Conservation (phyloP, 2,113 vertebrate genomes). For the Pelmatolapia mariae region DNA sequence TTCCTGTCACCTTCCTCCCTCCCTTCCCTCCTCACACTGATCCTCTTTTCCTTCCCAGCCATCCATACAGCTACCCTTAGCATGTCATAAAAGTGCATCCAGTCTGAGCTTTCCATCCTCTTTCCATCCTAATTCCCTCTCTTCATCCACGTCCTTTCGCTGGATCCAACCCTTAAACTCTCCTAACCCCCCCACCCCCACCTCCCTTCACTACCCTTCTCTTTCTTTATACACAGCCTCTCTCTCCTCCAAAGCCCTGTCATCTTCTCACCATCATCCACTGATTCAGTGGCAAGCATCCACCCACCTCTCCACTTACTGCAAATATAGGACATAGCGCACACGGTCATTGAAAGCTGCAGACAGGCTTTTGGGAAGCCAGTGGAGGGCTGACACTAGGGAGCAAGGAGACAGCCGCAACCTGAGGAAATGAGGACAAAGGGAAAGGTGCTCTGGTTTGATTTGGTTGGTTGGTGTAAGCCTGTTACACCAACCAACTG, state of each 20-base stretch:
- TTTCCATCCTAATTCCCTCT: conserved; percentile 26
- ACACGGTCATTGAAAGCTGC: conserved; percentile 42
- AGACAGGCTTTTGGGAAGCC: conserved; percentile 29
- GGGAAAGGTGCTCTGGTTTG: background rate
- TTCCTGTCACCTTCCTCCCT: conserved; percentile 34
- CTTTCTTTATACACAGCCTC: conserved; percentile 13
- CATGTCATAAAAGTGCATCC: conserved; percentile 31
- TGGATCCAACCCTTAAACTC: background rate
- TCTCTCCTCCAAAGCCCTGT: conserved; percentile 48
- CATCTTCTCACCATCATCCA: conserved; percentile 48
- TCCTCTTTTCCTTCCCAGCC: conserved; percentile 27
- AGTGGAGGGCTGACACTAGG: conserved; percentile 25
- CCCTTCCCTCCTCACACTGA: conserved; percentile 3
- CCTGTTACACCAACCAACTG: background rate
- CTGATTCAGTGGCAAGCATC: conserved; percentile 48
- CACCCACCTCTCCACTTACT: conserved; percentile 63
- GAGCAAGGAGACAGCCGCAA: background rate
- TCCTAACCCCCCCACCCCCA: background rate
- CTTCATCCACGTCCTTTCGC: conserved; percentile 25
- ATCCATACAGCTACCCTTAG: background rate
- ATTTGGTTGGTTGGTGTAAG: background rate
- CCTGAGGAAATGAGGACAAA: conserved; percentile 28
- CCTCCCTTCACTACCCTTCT: background rate
- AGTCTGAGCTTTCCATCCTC: conserved; percentile 31
- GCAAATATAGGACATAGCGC: conserved; percentile 49